A percentile compares a stretch with the other conserved stretches of the same genome.
These are phyloP conservation scores for Lagopus leucura DNA, from an alignment of 2,113 vertebrate species.

Conservation along the genomic window DNA sequence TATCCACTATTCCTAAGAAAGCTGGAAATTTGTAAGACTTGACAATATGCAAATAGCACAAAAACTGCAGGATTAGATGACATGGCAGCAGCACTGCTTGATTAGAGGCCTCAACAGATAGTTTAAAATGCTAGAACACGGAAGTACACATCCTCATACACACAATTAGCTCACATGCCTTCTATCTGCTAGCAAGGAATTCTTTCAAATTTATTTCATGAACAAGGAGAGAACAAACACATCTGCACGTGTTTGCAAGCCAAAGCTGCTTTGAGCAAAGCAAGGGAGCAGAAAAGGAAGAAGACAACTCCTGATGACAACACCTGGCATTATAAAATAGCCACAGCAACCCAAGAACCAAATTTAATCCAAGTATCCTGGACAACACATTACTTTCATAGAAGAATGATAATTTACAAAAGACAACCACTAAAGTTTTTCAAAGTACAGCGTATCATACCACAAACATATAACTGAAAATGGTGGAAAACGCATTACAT, in stretches of 20 bases:
- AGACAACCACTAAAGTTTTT: neutral
- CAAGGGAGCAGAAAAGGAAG: neutral
- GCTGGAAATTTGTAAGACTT: neutral
- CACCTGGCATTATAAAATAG: neutral
- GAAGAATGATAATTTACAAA: neutral
- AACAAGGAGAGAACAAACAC: constrained; percentile 25
- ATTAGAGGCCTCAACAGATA: neutral
- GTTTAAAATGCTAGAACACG: neutral
- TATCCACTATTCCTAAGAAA: neutral
- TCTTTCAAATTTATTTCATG: neutral
- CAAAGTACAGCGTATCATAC: neutral
- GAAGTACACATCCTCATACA: neutral
- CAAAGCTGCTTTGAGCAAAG: constrained; percentile 10
- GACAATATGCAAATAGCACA: neutral
- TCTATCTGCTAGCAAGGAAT: neutral
- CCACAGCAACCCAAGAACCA: neutral
- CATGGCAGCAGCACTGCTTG: neutral
- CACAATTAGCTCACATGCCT: neutral
- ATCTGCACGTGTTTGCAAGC: neutral
- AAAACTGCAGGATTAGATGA: neutral
- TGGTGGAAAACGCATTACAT: constrained; percentile 52
- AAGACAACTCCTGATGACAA: neutral
- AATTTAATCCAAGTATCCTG: neutral
- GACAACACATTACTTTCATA: neutral
- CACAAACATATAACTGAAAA: constrained; percentile 4